Evolutionary conservation across 1,140 invertebrate genomes (phyloP), one percentile per base, ranked within the genome.

Genomic region (Tribolium castaneum): DNA sequence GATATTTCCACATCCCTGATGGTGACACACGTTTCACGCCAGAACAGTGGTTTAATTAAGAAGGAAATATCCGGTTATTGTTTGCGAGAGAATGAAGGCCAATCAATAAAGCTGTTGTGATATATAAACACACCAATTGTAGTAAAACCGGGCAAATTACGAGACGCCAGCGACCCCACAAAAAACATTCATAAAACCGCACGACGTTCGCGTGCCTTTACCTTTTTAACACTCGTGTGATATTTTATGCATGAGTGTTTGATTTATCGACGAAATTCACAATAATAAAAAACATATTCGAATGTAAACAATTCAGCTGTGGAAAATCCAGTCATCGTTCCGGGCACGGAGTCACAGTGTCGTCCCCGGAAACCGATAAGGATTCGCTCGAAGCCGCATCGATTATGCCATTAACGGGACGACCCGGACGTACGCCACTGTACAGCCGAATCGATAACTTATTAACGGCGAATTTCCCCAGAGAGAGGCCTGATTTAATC

Each of bases 391-490:
- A 45, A 45, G 1, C 30, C 30, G 30, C 59, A 66, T 66, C 59
- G 59, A 66, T 66, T 66, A 66, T 66, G 30, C 30, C 59, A 66
- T 39, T 62, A 62, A 35, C 10, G 56, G 12, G 6, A n/a, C 22
- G 22, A 12, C 9, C 6, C 12, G 9, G 59, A 22, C 19, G 54
- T 9, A 14, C 54, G 16, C 22, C 13, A 59, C 10, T 59, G 54
- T 30, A 30, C 25, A 30, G 25, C 6, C 14, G 12, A 39, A 66
- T 66, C 59, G 59, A 66, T 66, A 66, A 66, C 2, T 66, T 66
- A 66, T 66, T 66, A 66, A 66, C 59, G 34, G 35, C 30, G 59
- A 10, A 66, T 66, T 66, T 66, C 59, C 59, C 59, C 30, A 12
- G 59, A 30, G 30, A 30, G 6, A 3, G 59, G 13, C 25, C 59